Conservation (phyloP, 2,113 vertebrate species). For the Nothobranchius furzeri region DNA sequence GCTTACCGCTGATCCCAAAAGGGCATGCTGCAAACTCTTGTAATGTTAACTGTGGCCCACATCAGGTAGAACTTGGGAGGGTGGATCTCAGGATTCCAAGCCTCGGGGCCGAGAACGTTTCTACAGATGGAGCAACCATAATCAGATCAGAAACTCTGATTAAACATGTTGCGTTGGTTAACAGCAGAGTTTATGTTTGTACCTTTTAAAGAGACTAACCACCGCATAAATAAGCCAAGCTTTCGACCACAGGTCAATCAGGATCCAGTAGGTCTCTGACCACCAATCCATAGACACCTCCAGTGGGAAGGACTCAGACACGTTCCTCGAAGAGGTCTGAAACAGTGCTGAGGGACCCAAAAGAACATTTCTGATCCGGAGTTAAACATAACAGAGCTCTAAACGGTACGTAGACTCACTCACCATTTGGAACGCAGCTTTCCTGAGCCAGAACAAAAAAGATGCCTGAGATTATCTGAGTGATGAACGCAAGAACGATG, state of each 20-base stretch:
- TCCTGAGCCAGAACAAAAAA: conserved; percentile 38
- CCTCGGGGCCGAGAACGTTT: conserved; percentile 46
- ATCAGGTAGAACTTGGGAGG: conserved; percentile 63
- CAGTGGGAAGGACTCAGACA: conserved; percentile 53
- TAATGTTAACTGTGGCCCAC: conserved; percentile 50
- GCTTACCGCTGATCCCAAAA: conserved; percentile 68
- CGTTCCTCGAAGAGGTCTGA: conserved; percentile 44
- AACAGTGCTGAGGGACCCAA: conserved; percentile 46
- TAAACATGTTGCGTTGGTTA: background rate
- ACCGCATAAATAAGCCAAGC: conserved; percentile 49
- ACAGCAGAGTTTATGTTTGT: background rate
- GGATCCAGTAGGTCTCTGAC: conserved; percentile 59
- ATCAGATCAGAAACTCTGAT: background rate
- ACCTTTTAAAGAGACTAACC: conserved; percentile 48
- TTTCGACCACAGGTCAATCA: conserved; percentile 69
- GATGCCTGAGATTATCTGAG: conserved; percentile 22
- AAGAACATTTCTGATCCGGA: background rate
- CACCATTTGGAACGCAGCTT: conserved; percentile 47
- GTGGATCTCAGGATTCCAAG: conserved; percentile 67
- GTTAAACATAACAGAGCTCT: background rate
- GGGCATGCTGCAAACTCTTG: conserved; percentile 43
- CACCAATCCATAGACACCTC: conserved; percentile 67
- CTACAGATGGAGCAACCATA: conserved; percentile 38
- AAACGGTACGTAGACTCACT: conserved; percentile 16
- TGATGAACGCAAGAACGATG: conserved; percentile 36